phyloP scores from a whole-genome alignment of 2,113 vertebrate genomes.

The Maccullochella peelii region DNA sequence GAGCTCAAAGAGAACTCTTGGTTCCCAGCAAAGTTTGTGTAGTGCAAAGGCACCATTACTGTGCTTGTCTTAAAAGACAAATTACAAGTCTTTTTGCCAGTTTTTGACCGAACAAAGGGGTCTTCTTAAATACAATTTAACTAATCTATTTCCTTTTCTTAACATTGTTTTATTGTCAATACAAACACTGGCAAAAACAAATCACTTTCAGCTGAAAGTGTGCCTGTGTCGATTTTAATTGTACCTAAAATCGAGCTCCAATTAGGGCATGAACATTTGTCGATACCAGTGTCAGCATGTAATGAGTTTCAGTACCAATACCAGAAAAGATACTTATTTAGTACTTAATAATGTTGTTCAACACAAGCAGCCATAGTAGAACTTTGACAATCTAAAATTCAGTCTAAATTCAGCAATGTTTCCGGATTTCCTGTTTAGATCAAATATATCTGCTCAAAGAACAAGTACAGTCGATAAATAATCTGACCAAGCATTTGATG shows the following conservation, averaged over 20 bases:
- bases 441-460: conserved; percentile 12
- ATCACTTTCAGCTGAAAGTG: background rate
- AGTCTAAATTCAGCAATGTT: background rate
- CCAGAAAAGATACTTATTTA: background rate
- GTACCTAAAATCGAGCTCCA: background rate
- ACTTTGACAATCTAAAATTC: background rate
- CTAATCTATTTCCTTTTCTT: background rate
- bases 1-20: background rate
- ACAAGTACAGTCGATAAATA: background rate
- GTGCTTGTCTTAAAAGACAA: background rate
- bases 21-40: background rate
- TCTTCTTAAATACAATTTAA: background rate
- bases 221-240: too few relatives aligned
- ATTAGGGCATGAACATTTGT: background rate
- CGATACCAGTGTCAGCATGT: background rate
- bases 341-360: background rate
- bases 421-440: background rate
- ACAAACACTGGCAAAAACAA: conserved; percentile 14
- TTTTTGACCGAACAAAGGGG: background rate
- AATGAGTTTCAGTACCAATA: background rate
- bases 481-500: background rate
- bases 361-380: background rate
- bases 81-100: background rate
- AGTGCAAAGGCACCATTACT: background rate
- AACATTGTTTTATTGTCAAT: background rate